Base-by-base conservation (phyloP, 2,113 vertebrate genomes). In the Serinus canaria region DNA sequence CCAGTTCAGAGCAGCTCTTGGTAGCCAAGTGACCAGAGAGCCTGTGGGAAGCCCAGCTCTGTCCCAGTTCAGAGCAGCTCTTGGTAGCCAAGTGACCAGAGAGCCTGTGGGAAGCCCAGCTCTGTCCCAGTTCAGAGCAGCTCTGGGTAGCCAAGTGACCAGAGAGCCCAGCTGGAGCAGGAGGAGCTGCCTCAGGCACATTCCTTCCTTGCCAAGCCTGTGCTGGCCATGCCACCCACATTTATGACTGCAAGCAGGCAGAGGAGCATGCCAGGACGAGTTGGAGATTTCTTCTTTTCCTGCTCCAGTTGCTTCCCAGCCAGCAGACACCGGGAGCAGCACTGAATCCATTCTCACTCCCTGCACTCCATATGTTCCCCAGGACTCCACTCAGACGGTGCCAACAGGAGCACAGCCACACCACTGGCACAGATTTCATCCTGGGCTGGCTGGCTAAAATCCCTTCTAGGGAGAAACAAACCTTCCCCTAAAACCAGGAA, bases 281-380 rank as follows among this genome's bases (percentile, higher is more conserved):
- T 82, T 79, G 80, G 92, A 79, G 92, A 91, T 89, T 95, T 94
- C 96, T 94, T 50, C 80, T 82, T 83, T 64, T 76, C 15, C 83
- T 92, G 91, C 81, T 56, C 18, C 89, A 66, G 60, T 94, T 35
- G 41, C 74, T 94, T 76, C 70, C 89, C 95, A 95, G 92, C 25
- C 94, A 96, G 94, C 89, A 95, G 73, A 60, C 91, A 84, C 10
- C 37, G 28, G 21, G 46, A 95, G 83, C 89, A 82, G 69, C 83
- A 12, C 77, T 73, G 83, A 92, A 95, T 95, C 93, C 23, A 53
- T 92, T 96, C 87, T 85, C 95, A 94, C 95, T 76, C 89, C 4
- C 25, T 41, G 87, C 77, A 30, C 73, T 89, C 94, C 92, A 80
- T 91, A 82, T 97, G 94, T 58, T 97, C 80, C 95, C 0, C 0